Base-by-base conservation (phyloP, 2,113 vertebrate genomes). In the Panthera tigris region DNA sequence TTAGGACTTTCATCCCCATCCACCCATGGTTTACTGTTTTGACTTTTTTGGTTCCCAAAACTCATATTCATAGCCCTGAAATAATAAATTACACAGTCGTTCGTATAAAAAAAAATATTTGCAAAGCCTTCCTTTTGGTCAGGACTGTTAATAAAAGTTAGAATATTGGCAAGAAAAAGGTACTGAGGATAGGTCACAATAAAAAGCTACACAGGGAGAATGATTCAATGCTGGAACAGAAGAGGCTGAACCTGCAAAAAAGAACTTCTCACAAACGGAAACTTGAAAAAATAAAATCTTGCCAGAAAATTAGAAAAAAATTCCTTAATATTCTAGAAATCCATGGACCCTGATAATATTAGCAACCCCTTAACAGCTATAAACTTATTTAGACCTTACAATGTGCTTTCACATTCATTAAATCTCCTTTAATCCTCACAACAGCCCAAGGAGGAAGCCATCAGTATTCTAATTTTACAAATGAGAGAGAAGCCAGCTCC, bases 111-210 rank as follows among this genome's bases (percentile, higher is more conserved):
- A 94, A 92, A 39, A 93, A 57, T 19, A 74, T 68, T 55, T 97
- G 66, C 89, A 94, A 96, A 93, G 39, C 50, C 23, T 80, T 95
- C 83, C 50, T 93, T 95, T 92, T 36, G 29, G 45, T 95, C 57
- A 80, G 57, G 89, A 95, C 23, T 92, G 29, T n/a, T 88, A 73
- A 68, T 65, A 92, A 29, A 96, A 94, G 39, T 93, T 85, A 93
- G 66, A 95, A 94, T 52, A 83, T 0, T 95, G 57, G 65, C 83
- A 98, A 97, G 68, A 79, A 94, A 95, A 96, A 90, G 33, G 39
- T 87, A 36, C 18, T 87, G 18, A 96, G 95, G 80, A 96, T 66
- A 69, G 10, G 33, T 71, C 41, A 82, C 55, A 57, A 63, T 21
- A 84, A 86, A 95, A 93, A 94, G 68, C 11, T 65, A n/a, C 63